Evolutionary conservation across 2,113 vertebrate species (phyloP), one percentile per base, ranked within the genome.

Genomic region (Aphyosemion australe): DNA sequence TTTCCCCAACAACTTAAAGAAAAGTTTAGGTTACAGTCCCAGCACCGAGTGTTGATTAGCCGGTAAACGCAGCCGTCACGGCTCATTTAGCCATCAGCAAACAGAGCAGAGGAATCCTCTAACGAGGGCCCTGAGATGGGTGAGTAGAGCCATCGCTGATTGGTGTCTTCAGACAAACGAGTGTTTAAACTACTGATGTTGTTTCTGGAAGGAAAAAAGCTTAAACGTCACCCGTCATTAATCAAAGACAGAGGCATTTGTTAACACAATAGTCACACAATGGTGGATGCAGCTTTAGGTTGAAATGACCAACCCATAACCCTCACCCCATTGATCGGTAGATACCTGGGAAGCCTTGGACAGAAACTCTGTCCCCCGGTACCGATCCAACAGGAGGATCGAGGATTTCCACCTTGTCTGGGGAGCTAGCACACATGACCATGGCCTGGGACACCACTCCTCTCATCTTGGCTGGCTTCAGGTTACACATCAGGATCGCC

Each of bases 341-440:
- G 1, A 4, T 86, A 99, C 96, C 97, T 92, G 94, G 86, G 83
- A 95, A 98, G 59, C 89, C 90, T 83, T 95, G 93, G 83, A 94
- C 94, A 76, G 91, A 92, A 80, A 99, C 88, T 84, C 93, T 93
- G 57, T 97, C 96, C 13, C 97, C 97, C 60, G 95, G 94, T 69
- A 92, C 81, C 1, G 94, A 92, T 19, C 94, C 94, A 0, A 65
- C 54, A 1, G 96, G 96, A 65, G 97, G 96, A 65, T 94, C 91
- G 65, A 98, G 82, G 87, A 98, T 96, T 88, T 99, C 97, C 26
- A 97, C 91, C 56, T 95, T 96, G 61, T 96, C 95, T 21, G 92
- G 94, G 11, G 94, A 95, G 75, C 94, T 95, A 61, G 97, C 95
- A 83, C 97, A 99, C 94, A 99, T 95, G 67, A 98, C 78, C 95